These are phyloP conservation scores for Podotricha telesiphe DNA, from an alignment of 2,888 invertebrate species.

Conservation along the genomic window DNA sequence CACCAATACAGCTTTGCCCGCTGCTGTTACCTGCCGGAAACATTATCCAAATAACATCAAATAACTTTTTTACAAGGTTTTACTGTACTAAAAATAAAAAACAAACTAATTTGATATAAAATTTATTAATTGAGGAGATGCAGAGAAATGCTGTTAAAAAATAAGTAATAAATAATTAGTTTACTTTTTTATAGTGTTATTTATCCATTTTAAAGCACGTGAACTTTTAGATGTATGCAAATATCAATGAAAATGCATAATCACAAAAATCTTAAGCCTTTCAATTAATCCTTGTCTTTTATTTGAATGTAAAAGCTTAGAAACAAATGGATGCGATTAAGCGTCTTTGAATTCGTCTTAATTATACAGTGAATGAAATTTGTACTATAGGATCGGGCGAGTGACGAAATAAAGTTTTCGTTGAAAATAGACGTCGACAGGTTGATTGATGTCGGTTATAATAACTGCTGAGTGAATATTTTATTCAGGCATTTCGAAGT, in stretches of 20 bases:
- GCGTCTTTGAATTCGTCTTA: background rate
- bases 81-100: no score
- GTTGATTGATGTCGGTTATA: constrained; percentile 74
- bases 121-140: no score
- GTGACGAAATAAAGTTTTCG: constrained; percentile 71
- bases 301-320: background rate
- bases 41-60: background rate
- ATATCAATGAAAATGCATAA: no score
- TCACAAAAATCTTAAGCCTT: no score
- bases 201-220: no score
- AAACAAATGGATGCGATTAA: background rate
- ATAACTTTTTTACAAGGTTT: no score
- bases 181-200: no score
- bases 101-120: no score
- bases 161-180: no score
- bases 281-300: no score
- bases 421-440: constrained; percentile 71
- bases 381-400: background rate
- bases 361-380: constrained; percentile 27
- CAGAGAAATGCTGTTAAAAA: no score
- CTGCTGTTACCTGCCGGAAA: constrained; percentile 87
- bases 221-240: no score
- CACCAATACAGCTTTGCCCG: constrained; percentile 92
- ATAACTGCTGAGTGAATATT: constrained; percentile 74
- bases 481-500: constrained; percentile 65